phyloP scores from a whole-genome alignment of 2,113 vertebrate species.

The Steatornis caripensis region DNA sequence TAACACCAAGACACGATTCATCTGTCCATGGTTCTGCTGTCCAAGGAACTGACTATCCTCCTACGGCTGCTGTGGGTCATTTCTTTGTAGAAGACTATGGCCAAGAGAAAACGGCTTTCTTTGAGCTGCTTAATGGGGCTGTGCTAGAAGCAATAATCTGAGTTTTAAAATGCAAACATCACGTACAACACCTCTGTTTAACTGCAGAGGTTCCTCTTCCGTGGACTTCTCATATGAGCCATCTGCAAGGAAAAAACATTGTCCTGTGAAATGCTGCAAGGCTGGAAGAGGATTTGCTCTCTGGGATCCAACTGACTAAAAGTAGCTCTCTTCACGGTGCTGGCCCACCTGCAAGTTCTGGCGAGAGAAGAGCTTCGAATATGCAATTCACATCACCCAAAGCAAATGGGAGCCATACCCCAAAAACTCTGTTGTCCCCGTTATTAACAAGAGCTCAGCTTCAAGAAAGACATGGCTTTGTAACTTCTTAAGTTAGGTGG shows the following conservation, averaged over 20 bases:
- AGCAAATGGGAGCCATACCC: neutral
- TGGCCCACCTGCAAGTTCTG: neutral
- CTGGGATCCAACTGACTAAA: neutral
- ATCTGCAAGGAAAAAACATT: constrained; percentile 63
- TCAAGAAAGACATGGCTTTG: neutral
- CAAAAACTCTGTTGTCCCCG: neutral
- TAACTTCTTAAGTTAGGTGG: neutral
- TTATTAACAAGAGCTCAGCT: neutral
- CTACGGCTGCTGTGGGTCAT: neutral
- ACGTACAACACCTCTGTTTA: constrained; percentile 87
- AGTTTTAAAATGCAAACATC: neutral
- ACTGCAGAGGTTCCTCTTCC: constrained; percentile 77
- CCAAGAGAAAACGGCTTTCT: neutral
- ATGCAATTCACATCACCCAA: neutral
- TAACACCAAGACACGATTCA: neutral
- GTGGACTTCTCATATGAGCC: constrained; percentile 60
- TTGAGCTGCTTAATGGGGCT: neutral
- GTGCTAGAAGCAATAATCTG: neutral
- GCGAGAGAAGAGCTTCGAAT: neutral
- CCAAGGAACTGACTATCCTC: neutral
- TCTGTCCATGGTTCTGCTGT: neutral
- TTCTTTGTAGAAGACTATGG: neutral
- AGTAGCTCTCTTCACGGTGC: neutral
- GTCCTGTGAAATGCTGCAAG: neutral
- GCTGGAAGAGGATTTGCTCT: neutral